Percentiles rank a stretch among this genome's conserved stretches.
Conservation (phyloP, 2,113 vertebrate species). For the Thunnus maccoyii region DNA sequence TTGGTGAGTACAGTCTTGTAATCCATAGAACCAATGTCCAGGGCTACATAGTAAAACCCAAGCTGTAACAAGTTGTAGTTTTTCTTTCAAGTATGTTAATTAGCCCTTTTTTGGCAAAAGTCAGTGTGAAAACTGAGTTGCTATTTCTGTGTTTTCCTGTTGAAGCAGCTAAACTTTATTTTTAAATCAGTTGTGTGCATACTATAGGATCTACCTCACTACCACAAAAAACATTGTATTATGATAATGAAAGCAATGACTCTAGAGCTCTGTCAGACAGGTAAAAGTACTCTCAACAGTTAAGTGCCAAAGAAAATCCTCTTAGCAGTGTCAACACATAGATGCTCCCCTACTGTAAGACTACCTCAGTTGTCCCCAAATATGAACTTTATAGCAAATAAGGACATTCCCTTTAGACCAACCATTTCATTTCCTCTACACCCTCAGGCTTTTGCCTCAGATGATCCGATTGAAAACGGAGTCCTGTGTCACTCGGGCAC, state of each 20-base stretch:
- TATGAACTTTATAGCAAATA: conserved; percentile 25
- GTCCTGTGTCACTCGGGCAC: conserved; percentile 17
- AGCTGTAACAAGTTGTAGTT: background rate
- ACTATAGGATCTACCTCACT: too few relatives aligned
- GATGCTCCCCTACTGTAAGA: background rate
- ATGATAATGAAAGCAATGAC: too few relatives aligned
- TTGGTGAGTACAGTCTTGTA: too few relatives aligned
- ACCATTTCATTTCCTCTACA: conserved; percentile 17
- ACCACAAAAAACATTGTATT: too few relatives aligned
- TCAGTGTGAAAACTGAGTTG: too few relatives aligned
- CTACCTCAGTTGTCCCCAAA: background rate
- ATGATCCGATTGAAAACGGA: conserved; percentile 49
- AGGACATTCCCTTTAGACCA: conserved; percentile 28
- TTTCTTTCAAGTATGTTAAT: background rate
- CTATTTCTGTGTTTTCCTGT: too few relatives aligned
- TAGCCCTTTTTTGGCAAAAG: too few relatives aligned
- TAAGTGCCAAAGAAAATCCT: background rate
- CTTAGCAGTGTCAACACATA: background rate
- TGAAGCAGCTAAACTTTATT: too few relatives aligned
- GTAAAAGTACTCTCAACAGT: background rate
- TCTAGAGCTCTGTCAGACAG: too few relatives aligned
- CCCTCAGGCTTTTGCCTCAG: conserved; percentile 13
- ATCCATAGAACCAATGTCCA: too few relatives aligned
- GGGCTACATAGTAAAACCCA: too few relatives aligned
- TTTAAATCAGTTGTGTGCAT: too few relatives aligned